Evolutionary conservation across 2,797 vertebrate genomes (phyloP), one percentile per base, ranked within the genome.

Genomic region (Diplodus puntazzo): DNA sequence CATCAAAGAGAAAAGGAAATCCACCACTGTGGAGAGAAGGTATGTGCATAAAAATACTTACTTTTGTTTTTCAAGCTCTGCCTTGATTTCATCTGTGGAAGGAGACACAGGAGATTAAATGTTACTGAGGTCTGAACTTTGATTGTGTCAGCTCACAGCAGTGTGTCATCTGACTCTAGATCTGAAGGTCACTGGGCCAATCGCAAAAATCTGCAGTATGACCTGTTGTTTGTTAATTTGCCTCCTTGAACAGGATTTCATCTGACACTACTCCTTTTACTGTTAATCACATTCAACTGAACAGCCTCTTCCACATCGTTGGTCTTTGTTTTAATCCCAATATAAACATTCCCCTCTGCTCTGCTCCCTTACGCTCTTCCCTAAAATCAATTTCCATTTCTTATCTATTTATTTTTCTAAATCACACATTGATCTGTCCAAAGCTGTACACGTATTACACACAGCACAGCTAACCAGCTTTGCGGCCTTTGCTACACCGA

Each of bases 61-160:
- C 98, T 97, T 98, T 91, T 97, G 97, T 81, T 97, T 97, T 90
- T 97, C 97, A 82, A 99, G 93, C 90, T 99, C 98, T 27, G 91
- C 86, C 95, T 98, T 99, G 94, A 99, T 99, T 96, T 99, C 98
- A 96, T 99, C 98, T 99, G 88, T 50, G 81, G 89, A 75, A 39
- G 14, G 39, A 82, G 45, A 89, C 25, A 89, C 7, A 75, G n/a
- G 66, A 76, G 59, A 74, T 68, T 2, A 67, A 70, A 75, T 11
- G 52, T 84, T 74, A 89, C 0, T 78, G 5, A 57, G 34, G 43
- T 34, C 52, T 69, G 63, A 85, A 81, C 68, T 79, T 82, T 69
- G 42, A 82, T 65, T 61, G 23, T 39, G 52, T 45, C 45, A 58
- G 55, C 39, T 48, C 34, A 55, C n/a, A 12, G 17, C 49, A 49